Evolutionary conservation across 2,797 vertebrate species (phyloP).

Genomic region (Myiotriccus ornatus): DNA sequence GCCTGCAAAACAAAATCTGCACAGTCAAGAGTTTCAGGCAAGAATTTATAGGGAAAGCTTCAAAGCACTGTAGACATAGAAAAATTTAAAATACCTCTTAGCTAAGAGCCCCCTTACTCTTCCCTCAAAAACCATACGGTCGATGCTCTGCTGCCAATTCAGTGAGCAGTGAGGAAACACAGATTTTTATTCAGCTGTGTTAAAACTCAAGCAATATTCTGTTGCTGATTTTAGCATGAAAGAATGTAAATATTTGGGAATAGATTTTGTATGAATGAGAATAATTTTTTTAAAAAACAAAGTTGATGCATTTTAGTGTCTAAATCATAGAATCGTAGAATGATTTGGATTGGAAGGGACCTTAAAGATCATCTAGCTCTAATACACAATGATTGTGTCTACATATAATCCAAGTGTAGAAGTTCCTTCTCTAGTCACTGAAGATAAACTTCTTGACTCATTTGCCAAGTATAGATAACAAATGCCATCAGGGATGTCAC

Average conservation of each 20-base stretch:
- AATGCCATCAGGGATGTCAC: no score
- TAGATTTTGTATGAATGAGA: neutral
- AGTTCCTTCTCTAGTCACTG: neutral
- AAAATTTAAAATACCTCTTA: neutral
- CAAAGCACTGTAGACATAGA: neutral
- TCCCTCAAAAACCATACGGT: neutral
- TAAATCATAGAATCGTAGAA: neutral
- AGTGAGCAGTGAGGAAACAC: neutral
- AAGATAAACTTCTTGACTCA: neutral
- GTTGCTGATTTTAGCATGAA: neutral
- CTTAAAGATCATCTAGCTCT: neutral
- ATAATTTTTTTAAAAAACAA: neutral
- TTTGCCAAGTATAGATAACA: neutral
- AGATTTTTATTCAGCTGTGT: conserved; percentile 20
- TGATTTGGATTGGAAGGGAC: neutral
- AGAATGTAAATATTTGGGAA: neutral
- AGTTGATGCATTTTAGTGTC: neutral
- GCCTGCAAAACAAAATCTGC: neutral
- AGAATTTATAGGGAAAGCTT: neutral
- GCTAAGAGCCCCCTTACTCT: neutral
- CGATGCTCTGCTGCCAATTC: neutral
- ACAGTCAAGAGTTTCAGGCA: neutral
- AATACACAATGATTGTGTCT: neutral
- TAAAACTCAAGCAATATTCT: neutral
- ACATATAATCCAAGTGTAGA: neutral